Evolutionary conservation across 2,113 vertebrate genomes (phyloP), one percentile per base, ranked within the genome.

Genomic region (Oncorhynchus tshawytscha): DNA sequence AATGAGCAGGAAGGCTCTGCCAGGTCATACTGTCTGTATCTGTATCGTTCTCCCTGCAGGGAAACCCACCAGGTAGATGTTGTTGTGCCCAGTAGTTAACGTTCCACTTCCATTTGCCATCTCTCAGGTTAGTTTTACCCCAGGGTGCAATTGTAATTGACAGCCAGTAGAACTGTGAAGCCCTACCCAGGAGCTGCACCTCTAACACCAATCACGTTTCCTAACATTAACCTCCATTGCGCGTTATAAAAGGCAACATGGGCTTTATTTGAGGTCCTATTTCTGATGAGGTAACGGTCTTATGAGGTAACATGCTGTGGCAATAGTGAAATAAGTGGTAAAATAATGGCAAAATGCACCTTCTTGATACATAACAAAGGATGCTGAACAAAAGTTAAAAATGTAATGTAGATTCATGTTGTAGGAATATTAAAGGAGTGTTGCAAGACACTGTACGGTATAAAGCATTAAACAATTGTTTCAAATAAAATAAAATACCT

Each of bases 151-250:
- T 34, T 15, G 34, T 86, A 79, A 87, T 75, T 78, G 85, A 82
- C 79, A 78, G 60, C n/a, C 29, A 74, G 73, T 54, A 78, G 18
- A 16, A 45, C 66, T 72, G 31, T 20, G 62, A 72, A 51, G 82
- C 77, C 76, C 69, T 49, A 65, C 39, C 25, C 62, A 51, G 66
- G 57, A 68, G 59, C 73, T 80, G 78, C 15, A 18, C 64, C 65
- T 60, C 65, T 80, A 75, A 51, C 84, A 81, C 73, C 78, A 64
- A 70, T 89, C 78, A 77, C 81, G 83, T 86, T 85, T 84, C 81
- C 82, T 74, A 67, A 73, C 75, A 78, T 73, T 72, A 77, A 45
- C 39, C 39, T 12, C 74, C 75, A 60, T 83, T 80, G 82, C 79
- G 18, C 75, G 76, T 83, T 77, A 69, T 18, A 81, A 78, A 82